phyloP scores from a whole-genome alignment of 2,797 vertebrate species.

The Oreonectes daqikongensis region DNA sequence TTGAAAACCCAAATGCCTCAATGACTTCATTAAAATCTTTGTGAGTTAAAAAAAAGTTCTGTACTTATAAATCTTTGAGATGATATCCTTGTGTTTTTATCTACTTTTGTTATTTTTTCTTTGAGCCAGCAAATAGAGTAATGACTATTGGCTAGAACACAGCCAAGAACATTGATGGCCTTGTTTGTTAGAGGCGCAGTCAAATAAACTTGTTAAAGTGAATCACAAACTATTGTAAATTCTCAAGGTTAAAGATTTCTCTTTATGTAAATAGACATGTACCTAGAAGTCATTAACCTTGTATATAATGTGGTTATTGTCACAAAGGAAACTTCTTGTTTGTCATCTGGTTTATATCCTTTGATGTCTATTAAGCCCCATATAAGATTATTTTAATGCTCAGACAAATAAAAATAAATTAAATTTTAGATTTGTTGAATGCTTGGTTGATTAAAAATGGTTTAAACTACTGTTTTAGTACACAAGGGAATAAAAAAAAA shows the following conservation, averaged over 20 bases:
- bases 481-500: too few relatives aligned
- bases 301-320: not conserved
- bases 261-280: slow-evolving; percentile 1
- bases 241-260: slow-evolving; percentile 39
- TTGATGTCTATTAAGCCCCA: not conserved
- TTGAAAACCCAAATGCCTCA: slow-evolving; percentile 11
- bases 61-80: not conserved
- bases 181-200: slow-evolving; percentile 25
- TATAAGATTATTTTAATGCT: not conserved
- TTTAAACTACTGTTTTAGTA: too few relatives aligned
- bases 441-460: not conserved
- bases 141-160: not conserved
- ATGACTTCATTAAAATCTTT: too few relatives aligned
- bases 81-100: not conserved
- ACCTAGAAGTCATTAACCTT: slow-evolving; percentile 14
- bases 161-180: slow-evolving; percentile 19
- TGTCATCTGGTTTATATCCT: not conserved
- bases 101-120: slow-evolving; percentile 68
- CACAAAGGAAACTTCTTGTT: not conserved
- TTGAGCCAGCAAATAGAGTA: slow-evolving; percentile 52
- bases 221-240: slow-evolving; percentile 42
- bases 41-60: too few relatives aligned
- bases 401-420: not conserved
- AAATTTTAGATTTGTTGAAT: not conserved
- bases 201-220: slow-evolving; percentile 54